Base-by-base conservation (phyloP, 2,888 invertebrate genomes). In the Orchestes rusci region DNA sequence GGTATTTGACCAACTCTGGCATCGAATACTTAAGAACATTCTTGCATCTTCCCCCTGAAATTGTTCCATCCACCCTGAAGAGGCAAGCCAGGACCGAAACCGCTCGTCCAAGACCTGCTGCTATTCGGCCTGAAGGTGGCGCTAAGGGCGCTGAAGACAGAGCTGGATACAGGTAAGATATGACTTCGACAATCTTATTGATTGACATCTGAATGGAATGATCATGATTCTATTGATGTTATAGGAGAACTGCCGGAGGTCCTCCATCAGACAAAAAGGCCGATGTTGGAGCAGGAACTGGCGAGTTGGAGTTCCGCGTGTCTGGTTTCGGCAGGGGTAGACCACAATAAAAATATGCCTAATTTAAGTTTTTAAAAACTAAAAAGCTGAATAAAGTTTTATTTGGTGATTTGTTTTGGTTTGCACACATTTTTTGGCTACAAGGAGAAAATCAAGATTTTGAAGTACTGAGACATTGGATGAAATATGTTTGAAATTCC, bases 1-100 rank as follows among this genome's bases (percentile, higher is more conserved):
- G 79, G 79, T 94, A 93, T 72, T 76, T 99, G 58, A 99, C 95
- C 54, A 97, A 99, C 68, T 93, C 96, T 64, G 99, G 99, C 57
- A 97, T 99, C 67, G 90, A 92, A 68, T 97, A 93, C 70, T 74
- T 99, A 55, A 79, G 99, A 55, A 87, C 87, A 64, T 96, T 88
- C 72, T 79, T 99, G 53, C 95, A 99, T 66, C 77, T 99, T 63
- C 97, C 99, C 5, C 85, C 95, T 52, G 99, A 99, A 79, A 97
- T 99, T 71, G 96, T 99, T 23, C 99, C 99, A 28, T 85, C 95
- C 2, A 99, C 99, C 1, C 76, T 99, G 55, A 97, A 95, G 73
- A 81, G 93, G 53, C 92, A 91, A 57, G 80, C 82, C 7, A 79
- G 92, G 54, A 78, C 88, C 3, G 94, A 94, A 68, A 81, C 91